phyloP scores from a whole-genome alignment of 2,113 vertebrate species.

The Notarius quadriscutis region DNA sequence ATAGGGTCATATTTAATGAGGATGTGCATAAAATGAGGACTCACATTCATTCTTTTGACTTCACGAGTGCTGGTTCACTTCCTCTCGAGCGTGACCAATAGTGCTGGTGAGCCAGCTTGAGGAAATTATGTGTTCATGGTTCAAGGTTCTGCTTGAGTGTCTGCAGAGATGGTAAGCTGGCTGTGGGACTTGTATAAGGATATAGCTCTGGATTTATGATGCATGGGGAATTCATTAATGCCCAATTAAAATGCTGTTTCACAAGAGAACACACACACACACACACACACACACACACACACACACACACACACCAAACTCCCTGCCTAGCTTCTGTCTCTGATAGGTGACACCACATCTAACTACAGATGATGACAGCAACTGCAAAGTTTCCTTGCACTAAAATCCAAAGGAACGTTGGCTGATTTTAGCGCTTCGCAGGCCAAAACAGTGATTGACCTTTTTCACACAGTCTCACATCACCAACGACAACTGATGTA shows the following conservation, averaged over 20 bases:
- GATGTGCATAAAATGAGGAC: background rate
- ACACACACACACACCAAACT: conserved; percentile 6
- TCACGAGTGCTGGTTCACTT: background rate
- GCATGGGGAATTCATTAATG: conserved; percentile 53
- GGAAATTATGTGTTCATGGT: background rate
- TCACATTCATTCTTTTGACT: background rate
- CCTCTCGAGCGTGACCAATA: background rate
- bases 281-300: conserved; percentile 19
- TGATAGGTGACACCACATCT: conserved; percentile 19
- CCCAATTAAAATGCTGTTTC: conserved; percentile 32
- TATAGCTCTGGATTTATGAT: conserved; percentile 49
- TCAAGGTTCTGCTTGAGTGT: conserved; percentile 2
- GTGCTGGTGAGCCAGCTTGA: background rate
- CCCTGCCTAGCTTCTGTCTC: background rate
- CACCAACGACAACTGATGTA: background rate
- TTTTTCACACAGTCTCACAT: background rate
- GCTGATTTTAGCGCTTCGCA: background rate
- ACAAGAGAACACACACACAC: conserved; percentile 24
- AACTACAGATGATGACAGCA: conserved; percentile 2
- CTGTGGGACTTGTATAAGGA: conserved; percentile 19
- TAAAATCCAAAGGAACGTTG: conserved; percentile 33
- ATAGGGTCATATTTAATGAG: background rate
- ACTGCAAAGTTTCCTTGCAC: conserved; percentile 16
- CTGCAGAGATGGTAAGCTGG: conserved; percentile 11
- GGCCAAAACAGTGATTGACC: background rate